Evolutionary conservation across 2,797 vertebrate genomes (phyloP), one percentile per base, ranked within the genome.

Genomic region (Spondyliosoma cantharus): DNA sequence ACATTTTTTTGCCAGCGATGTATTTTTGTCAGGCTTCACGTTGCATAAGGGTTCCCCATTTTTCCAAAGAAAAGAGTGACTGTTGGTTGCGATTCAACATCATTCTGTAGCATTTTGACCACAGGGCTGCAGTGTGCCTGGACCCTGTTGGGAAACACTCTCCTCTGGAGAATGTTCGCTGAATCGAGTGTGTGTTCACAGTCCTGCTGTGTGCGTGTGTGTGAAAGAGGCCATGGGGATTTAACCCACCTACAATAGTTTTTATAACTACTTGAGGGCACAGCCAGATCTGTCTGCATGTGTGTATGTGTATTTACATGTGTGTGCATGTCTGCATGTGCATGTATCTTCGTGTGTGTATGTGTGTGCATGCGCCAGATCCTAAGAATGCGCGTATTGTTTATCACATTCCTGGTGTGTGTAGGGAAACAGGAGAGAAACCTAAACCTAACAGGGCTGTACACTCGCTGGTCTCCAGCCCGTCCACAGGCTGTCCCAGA

Each of bases 301-400:
- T 68, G 65, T 66, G 61, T 46, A 4, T 46, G 45, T 46, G 45
- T 46, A 16, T 46, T 46, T 58, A 25, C 53, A 29, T 25, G 22
- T 62, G 25, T 58, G 53, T 61, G 69, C 20, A 46, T 58, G 66
- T 64, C 14, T 59, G 45, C 5, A 12, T 78, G 66, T 20, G 52
- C 12, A 24, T 25, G 52, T 53, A 6, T 56, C 3, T 54, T 11
- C 24, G 61, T 27, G 0, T 56, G 25, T 71, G 68, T 46, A 9
- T 69, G 54, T 43, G 46, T 63, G 53, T 84, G 61, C 54, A 16
- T 63, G 54, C 65, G 81, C 74, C 82, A 85, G 87, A 63, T 70
- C 71, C 81, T 77, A 85, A 92, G 80, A 93, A 93, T 93, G 86
- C 76, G 49, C 62, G 76, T 90, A 93, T 92, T 94, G 92, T 94